Evolutionary conservation across 2,113 vertebrate genomes (phyloP).

Genomic region (Lophotis ruficrista): DNA sequence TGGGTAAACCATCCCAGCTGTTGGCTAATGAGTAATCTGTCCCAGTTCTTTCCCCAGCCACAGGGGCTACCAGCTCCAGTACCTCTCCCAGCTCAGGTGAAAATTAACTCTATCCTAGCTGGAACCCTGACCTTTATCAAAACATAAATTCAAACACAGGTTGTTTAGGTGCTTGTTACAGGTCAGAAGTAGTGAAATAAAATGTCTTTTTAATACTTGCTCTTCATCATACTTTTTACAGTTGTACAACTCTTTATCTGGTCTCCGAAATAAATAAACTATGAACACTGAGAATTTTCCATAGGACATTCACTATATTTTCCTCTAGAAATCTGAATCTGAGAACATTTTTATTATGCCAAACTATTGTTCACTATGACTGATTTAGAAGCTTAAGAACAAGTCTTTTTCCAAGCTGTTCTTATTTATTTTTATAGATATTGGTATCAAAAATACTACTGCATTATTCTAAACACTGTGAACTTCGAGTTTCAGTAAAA

Average conservation of each 20-base stretch:
- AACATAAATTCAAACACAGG: slow-evolving; percentile 7
- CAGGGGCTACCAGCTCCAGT: too few relatives aligned
- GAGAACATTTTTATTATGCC: background rate
- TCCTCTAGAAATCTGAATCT: background rate
- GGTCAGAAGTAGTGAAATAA: slow-evolving; percentile 18
- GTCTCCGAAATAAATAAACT: background rate
- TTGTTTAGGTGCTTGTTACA: slow-evolving; percentile 4
- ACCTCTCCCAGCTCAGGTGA: too few relatives aligned
- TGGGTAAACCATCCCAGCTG: too few relatives aligned
- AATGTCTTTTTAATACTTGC: background rate
- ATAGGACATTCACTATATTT: background rate
- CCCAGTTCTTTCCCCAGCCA: too few relatives aligned
- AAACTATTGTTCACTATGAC: background rate
- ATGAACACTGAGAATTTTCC: background rate
- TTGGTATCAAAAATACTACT: background rate
- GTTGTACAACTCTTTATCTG: background rate
- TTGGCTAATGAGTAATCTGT: too few relatives aligned
- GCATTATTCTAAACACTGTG: background rate
- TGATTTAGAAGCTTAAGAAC: background rate
- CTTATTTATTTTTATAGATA: slow-evolving; percentile 10
- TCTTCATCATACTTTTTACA: background rate
- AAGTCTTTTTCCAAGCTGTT: background rate
- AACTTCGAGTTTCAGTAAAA: background rate
- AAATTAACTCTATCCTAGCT: too few relatives aligned
- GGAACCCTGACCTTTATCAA: background rate